A percentile compares a stretch with the other conserved stretches of the same genome.
phyloP scores from a whole-genome alignment of 2,113 vertebrate genomes.

The Sapajus apella region DNA sequence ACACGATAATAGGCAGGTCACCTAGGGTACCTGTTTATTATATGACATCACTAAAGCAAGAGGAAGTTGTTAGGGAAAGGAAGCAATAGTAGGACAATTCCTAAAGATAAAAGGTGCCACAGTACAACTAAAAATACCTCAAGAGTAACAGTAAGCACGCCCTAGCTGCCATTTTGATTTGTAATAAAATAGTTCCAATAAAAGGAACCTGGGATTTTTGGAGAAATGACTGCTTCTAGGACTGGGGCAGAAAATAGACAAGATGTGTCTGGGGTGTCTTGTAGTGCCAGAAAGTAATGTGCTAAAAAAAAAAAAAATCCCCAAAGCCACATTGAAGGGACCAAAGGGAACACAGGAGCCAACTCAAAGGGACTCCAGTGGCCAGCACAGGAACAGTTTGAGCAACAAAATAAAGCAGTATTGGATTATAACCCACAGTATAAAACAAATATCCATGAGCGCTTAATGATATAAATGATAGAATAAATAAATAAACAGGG shows the following conservation, averaged over 20 bases:
- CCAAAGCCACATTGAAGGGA: neutral
- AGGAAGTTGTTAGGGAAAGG: neutral
- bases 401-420: neutral
- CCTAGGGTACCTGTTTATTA: neutral
- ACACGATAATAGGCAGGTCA: neutral
- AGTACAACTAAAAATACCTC: neutral
- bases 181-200: neutral
- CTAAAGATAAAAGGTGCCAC: neutral
- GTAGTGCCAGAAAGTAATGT: neutral
- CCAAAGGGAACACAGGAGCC: neutral
- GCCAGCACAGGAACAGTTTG: neutral
- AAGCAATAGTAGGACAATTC: neutral
- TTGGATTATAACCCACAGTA: neutral
- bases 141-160: neutral
- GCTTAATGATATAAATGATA: neutral
- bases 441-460: neutral
- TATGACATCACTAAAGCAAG: neutral
- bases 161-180: neutral
- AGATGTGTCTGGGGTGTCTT: neutral
- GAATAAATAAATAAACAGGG: neutral
- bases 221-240: neutral
- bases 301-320: neutral
- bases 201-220: neutral
- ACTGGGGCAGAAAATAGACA: neutral
- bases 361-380: neutral